These are phyloP conservation scores for Tympanuchus pallidicinctus DNA, from an alignment of 2,113 vertebrate genomes.

Conservation along the genomic window DNA sequence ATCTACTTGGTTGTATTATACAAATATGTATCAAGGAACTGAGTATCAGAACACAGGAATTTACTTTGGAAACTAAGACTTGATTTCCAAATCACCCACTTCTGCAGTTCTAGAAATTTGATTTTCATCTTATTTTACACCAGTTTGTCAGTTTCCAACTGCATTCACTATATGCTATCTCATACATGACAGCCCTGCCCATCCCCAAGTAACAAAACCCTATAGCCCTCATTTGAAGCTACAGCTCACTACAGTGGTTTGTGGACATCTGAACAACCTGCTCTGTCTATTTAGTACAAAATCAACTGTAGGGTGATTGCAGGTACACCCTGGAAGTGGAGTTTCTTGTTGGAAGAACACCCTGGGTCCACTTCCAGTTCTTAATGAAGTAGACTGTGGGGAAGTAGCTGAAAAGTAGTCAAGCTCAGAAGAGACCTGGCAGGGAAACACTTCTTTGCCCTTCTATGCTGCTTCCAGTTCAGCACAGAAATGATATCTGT, in stretches of 20 bases:
- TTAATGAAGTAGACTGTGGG: not conserved
- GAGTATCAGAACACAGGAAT: not conserved
- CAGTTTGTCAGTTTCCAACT: not conserved
- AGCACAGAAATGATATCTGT: not conserved
- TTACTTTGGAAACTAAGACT: not conserved
- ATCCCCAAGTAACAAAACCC: not conserved
- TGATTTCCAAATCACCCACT: not conserved
- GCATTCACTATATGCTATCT: not conserved
- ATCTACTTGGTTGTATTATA: not conserved
- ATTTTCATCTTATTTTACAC: not conserved
- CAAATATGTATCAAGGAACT: not conserved
- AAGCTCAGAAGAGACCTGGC: not conserved
- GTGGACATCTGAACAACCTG: not conserved
- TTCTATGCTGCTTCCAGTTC: conserved; percentile 8
- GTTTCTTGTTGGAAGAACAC: not conserved
- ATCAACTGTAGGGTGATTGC: not conserved
- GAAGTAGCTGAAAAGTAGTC: not conserved
- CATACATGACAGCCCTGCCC: not conserved
- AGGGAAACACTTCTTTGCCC: not conserved
- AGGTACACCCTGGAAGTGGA: not conserved
- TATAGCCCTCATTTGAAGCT: not conserved
- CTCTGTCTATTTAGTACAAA: not conserved
- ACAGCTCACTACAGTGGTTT: not conserved
- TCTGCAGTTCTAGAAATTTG: not conserved
- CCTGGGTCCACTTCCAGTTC: not conserved